Evolutionary conservation across 2,888 invertebrate genomes (phyloP), one percentile per base, ranked within the genome.

Genomic region (Gymnosoma rotundatum): DNA sequence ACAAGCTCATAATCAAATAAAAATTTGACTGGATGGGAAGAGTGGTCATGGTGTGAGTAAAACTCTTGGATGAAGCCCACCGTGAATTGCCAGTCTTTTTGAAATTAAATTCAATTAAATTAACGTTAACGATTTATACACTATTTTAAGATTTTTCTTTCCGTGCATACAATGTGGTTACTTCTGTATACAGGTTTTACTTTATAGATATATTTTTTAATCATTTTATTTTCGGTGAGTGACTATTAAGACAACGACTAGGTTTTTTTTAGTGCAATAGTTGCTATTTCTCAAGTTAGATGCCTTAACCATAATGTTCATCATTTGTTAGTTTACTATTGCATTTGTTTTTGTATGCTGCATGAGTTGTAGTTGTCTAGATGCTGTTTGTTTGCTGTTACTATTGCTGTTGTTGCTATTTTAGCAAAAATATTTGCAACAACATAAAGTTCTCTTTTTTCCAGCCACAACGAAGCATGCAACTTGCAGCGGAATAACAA

Each of bases 341-440:
- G 8, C 32, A 7, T 70, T 10, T 61, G 10, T 36, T 45, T 50
- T 25, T 72, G 32, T 58, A 60, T 78, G 74, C 54, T 58, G 78
- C 76, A 12, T 25, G 56, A 63, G 25, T 75, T 74, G 58, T 73
- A 80, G 76, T 84, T 78, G 83, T 85, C 86, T 83, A 64, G 48
- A 73, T 86, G 73, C 81, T 70, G 80, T 86, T 86, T 75, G 60
- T 74, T 58, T 69, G 45, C 52, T 36, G 6, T 64, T 56, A 45
- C 20, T 12, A 32, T 45, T 42, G 14, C n/a, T 42, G 42, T 48
- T 56, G 18, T 18, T 69, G 58, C 42, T 72, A 25, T 70, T 61
- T 25, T 50, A 72, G 73, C 67, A 80, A 58, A 52, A 45, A 56
- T 56, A 72, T 56, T 63, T 66, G 58, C 70, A 70, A 36, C 61